A percentile compares a stretch with the other conserved stretches of the same genome.
Evolutionary conservation across 2,797 vertebrate species (phyloP).

Genomic region (Sciurus carolinensis): DNA sequence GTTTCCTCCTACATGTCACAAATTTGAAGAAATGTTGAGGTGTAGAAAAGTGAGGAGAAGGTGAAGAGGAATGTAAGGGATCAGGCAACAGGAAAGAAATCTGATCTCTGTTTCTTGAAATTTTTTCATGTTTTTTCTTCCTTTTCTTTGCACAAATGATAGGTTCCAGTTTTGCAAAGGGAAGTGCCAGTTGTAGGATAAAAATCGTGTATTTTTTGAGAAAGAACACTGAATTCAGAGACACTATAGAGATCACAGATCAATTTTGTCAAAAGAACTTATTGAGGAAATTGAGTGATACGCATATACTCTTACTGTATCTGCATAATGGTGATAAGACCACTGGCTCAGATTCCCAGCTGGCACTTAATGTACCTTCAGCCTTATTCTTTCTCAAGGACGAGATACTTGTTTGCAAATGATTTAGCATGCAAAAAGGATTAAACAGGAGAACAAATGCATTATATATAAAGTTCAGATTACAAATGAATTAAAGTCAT

Average conservation of each 20-base stretch:
- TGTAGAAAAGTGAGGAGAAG: background rate
- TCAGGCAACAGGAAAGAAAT: background rate
- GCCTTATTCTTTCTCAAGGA: conserved; percentile 11
- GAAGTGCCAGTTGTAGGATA: background rate
- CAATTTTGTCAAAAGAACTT: background rate
- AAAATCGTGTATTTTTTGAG: background rate
- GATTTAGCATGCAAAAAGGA: background rate
- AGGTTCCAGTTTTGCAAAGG: background rate
- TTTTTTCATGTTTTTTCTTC: background rate
- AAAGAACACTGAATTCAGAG: background rate
- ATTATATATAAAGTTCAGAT: conserved; percentile 19
- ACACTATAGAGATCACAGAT: background rate
- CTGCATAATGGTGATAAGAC: background rate
- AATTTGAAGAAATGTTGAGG: background rate
- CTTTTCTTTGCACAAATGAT: background rate
- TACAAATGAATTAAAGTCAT: conserved; percentile 41
- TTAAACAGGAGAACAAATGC: conserved; percentile 30
- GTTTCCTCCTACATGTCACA: background rate
- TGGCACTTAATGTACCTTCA: background rate
- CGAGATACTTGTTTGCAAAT: conserved; percentile 24
- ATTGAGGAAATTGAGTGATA: background rate
- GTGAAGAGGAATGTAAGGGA: background rate
- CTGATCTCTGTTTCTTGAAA: background rate
- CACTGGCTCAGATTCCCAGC: background rate
- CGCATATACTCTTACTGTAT: background rate